These are phyloP conservation scores for Lasioglossum malachurum DNA, from an alignment of 2,888 invertebrate species.

Conservation along the genomic window DNA sequence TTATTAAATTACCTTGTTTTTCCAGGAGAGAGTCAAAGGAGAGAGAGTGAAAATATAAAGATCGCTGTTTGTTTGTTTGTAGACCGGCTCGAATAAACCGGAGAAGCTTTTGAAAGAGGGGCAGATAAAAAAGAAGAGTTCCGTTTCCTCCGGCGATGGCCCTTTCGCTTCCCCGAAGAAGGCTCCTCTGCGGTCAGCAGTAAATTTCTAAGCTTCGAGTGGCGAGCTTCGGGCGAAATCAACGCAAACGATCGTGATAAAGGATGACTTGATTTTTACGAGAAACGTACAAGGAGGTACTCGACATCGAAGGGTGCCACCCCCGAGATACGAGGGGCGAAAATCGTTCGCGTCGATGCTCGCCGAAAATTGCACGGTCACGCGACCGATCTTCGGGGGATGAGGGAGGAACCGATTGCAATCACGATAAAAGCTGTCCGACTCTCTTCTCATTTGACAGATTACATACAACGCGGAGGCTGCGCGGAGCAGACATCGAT, in stretches of 20 bases:
- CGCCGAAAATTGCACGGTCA: constrained; percentile 51
- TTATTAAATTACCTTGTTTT: not conserved
- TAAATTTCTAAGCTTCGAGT: constrained; percentile 32
- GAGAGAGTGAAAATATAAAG: not conserved
- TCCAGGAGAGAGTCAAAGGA: not conserved
- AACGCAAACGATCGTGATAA: constrained; percentile 48
- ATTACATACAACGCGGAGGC: constrained; percentile 25
- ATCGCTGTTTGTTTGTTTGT: constrained; percentile 5
- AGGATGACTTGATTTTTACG: constrained; percentile 49
- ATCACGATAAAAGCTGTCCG: constrained; percentile 46
- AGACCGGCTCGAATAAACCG: not conserved
- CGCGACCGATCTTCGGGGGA: constrained; percentile 31
- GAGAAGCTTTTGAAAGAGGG: not conserved
- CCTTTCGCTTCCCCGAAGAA: not conserved
- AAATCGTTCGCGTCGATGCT: constrained; percentile 28
- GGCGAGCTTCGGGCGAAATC: constrained; percentile 39
- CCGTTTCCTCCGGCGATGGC: not conserved
- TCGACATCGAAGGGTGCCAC: constrained; percentile 18
- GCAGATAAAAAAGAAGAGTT: not conserved
- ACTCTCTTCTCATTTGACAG: constrained; percentile 42
- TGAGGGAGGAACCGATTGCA: constrained; percentile 37
- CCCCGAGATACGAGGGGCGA: constrained; percentile 25
- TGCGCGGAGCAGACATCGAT: not conserved
- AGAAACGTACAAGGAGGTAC: constrained; percentile 23
- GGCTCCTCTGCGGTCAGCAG: constrained; percentile 29